phyloP scores from a whole-genome alignment of 1,140 invertebrate genomes.

The Acromyrmex charruanus region DNA sequence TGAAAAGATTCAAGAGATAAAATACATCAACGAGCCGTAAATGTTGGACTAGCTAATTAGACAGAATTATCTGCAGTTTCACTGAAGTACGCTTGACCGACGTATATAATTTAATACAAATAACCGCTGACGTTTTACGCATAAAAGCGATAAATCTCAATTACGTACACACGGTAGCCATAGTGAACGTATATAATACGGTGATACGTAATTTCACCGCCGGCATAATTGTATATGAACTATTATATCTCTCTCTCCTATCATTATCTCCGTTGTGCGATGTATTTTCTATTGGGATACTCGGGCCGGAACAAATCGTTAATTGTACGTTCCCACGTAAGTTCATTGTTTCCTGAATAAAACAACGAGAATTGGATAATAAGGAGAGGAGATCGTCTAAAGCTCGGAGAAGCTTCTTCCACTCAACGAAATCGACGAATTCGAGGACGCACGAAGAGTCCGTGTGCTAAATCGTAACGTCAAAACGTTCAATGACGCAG shows the following conservation, averaged over 20 bases:
- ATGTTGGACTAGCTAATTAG: not conserved
- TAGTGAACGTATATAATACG: not conserved
- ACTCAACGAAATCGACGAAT: not conserved
- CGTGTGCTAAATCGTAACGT: not conserved
- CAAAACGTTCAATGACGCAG: not conserved
- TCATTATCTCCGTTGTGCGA: constrained; percentile 2
- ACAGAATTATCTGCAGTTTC: not conserved
- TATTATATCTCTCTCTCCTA: constrained; percentile 11
- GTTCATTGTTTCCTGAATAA: constrained; percentile 31
- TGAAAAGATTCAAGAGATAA: constrained; percentile 12
- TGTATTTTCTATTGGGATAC: constrained; percentile 35
- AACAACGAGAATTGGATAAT: constrained; percentile 18
- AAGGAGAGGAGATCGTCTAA: not conserved
- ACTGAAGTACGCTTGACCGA: not conserved
- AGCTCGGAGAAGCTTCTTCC: too few species aligned
- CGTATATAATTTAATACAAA: not conserved
- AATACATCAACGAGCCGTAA: constrained; percentile 6
- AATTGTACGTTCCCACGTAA: constrained; percentile 10
- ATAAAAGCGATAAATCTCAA: constrained; percentile 35
- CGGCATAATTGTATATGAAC: not conserved
- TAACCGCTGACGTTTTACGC: not conserved
- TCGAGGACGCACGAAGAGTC: not conserved
- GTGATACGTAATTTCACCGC: constrained; percentile 2
- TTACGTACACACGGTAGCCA: constrained; percentile 3
- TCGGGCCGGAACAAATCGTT: constrained; percentile 21